phyloP scores from a whole-genome alignment of 2,888 invertebrate genomes.

The Drosophila maculinotata region DNA sequence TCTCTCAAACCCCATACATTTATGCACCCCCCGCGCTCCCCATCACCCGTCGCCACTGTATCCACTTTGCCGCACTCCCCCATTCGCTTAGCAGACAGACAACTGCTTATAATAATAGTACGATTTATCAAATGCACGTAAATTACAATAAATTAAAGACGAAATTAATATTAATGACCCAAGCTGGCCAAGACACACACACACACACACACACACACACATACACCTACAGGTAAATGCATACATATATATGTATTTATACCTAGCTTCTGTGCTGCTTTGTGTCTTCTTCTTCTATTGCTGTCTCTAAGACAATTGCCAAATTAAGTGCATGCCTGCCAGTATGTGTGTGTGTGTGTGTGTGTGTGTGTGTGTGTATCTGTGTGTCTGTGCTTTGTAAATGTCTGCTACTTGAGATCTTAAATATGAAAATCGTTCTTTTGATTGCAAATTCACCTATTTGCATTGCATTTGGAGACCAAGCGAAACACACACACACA shows the following conservation, averaged over 20 bases:
- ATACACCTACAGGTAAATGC: not conserved
- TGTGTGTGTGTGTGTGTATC: constrained; percentile 6
- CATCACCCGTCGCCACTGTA: not conserved
- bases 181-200: constrained; percentile 53
- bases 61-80: not conserved
- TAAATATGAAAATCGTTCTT: constrained; percentile 72
- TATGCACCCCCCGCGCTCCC: not conserved
- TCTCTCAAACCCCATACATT: not conserved
- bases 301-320: constrained; percentile 67
- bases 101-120: constrained; percentile 78
- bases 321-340: constrained; percentile 71
- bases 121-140: constrained; percentile 81
- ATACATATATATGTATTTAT: constrained; percentile 7
- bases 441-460: constrained; percentile 70
- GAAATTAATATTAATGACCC: constrained; percentile 79
- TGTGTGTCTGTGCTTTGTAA: not conserved
- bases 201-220: constrained; percentile 9
- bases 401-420: constrained; percentile 42
- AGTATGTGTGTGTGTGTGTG: not conserved
- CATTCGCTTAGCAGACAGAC: constrained; percentile 21
- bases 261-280: constrained; percentile 7
- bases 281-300: not conserved
- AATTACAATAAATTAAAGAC: constrained; percentile 80
- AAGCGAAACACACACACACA: not conserved
- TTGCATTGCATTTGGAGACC: constrained; percentile 60